Percentiles rank a stretch among this genome's conserved stretches.
Evolutionary conservation across 2,113 vertebrate genomes (phyloP).

Genomic region (Uria aalge): DNA sequence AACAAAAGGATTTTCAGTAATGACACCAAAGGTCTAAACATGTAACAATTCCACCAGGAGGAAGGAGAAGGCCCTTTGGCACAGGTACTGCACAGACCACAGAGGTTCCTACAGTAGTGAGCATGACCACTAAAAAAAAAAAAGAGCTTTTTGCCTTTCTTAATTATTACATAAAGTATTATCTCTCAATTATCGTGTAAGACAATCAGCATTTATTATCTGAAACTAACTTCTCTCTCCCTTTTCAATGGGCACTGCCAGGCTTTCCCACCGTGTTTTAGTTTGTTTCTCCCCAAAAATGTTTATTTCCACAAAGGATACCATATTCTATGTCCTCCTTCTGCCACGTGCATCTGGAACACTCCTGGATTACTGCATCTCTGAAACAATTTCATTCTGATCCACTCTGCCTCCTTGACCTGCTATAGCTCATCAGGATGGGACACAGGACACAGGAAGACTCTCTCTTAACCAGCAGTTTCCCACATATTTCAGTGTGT

Average conservation of each 20-base stretch:
- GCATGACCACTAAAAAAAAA: neutral
- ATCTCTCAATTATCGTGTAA: neutral
- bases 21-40: neutral
- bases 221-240: neutral
- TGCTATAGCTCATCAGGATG: neutral
- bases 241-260: neutral
- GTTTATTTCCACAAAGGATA: neutral
- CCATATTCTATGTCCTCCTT: neutral
- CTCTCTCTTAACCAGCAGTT: neutral
- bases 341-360: neutral
- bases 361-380: neutral
- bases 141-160: neutral
- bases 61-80: neutral
- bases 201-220: neutral
- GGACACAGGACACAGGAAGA: neutral
- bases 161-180: neutral
- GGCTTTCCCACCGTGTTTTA: neutral
- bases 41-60: fast-evolving
- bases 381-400: neutral
- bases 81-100: neutral
- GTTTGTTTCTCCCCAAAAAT: neutral
- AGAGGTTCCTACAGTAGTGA: neutral
- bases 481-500: neutral
- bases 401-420: neutral
- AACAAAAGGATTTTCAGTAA: neutral